Evolutionary conservation across 2,113 vertebrate species (phyloP).

Genomic region (Ctenomys sociabilis): DNA sequence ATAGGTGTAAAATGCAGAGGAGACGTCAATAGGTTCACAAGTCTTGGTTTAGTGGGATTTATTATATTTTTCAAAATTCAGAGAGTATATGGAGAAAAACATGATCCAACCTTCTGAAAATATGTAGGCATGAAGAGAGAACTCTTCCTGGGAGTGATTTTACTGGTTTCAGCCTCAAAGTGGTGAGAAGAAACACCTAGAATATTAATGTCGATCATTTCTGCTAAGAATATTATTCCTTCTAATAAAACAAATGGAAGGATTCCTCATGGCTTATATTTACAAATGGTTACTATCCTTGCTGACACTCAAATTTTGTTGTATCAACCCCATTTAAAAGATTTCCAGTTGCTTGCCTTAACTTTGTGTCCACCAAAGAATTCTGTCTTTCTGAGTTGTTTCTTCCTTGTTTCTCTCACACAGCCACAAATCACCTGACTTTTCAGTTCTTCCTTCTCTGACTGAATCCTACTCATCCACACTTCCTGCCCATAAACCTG

Average conservation of each 20-base stretch:
- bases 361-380: background rate
- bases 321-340: background rate
- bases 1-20: background rate
- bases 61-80: slow-evolving; percentile 30
- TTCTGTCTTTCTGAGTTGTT: background rate
- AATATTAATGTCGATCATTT: background rate
- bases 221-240: slow-evolving; percentile 44
- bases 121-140: background rate
- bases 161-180: background rate
- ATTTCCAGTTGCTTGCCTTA: background rate
- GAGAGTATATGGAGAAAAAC: background rate
- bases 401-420: background rate
- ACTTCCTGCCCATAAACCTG: background rate
- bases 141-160: background rate
- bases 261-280: background rate
- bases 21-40: background rate
- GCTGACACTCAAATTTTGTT: background rate
- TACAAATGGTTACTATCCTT: background rate
- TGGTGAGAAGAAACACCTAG: background rate
- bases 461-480: background rate
- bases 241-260: background rate
- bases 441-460: background rate
- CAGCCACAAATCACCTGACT: background rate
- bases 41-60: background rate
- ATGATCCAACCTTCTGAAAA: background rate